Conservation (phyloP, 2,113 vertebrate genomes). For the Rhinolophus sinicus region DNA sequence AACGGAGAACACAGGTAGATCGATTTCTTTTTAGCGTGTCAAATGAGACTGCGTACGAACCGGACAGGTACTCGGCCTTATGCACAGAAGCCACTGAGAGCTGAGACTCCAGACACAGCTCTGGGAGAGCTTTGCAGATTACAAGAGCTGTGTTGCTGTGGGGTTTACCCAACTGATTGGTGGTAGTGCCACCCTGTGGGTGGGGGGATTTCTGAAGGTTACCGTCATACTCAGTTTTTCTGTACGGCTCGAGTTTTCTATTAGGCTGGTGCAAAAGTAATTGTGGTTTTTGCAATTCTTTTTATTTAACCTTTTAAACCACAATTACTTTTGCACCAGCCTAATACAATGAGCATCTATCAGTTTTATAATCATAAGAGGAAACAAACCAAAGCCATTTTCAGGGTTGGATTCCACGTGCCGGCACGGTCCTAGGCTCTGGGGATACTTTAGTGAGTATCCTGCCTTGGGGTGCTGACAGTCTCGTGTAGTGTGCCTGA, state of each 20-base stretch:
- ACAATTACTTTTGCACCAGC: too few species aligned
- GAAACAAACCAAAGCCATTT: background rate
- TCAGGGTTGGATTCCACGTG: fast-evolving
- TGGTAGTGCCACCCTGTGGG: background rate
- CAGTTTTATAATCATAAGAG: background rate
- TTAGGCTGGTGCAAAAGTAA: too few species aligned
- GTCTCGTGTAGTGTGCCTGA: background rate
- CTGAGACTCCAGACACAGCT: fast-evolving
- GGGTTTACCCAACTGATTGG: background rate
- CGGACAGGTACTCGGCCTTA: background rate
- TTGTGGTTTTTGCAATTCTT: too few species aligned
- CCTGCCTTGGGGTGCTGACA: background rate
- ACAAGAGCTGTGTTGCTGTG: background rate
- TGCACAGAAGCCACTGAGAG: fast-evolving
- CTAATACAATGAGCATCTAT: too few species aligned
- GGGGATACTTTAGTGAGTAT: background rate
- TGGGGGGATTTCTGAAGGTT: background rate
- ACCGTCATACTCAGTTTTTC: background rate
- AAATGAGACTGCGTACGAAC: background rate
- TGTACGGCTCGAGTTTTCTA: background rate
- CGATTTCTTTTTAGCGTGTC: background rate
- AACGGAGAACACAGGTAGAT: conserved; percentile 86
- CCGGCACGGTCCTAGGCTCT: background rate
- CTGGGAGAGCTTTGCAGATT: background rate
- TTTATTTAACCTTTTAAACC: too few species aligned